Evolutionary conservation across 2,888 invertebrate genomes (phyloP), one percentile per base, ranked within the genome.

Genomic region (Hirtodrosophila confusa): DNA sequence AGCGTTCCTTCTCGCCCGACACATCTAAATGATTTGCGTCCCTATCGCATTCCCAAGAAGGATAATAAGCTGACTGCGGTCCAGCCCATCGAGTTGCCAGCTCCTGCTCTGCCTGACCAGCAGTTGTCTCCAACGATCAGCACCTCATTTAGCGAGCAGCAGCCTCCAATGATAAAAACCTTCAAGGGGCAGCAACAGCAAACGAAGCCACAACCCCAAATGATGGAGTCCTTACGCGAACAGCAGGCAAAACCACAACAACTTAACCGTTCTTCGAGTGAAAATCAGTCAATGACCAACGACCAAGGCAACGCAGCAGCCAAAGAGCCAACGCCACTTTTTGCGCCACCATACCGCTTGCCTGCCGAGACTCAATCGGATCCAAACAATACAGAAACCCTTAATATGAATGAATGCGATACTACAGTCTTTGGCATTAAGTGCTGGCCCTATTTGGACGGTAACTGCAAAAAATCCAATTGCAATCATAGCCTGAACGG

Each of bases 401-500:
- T 17, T 17, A 2, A 17, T 17, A 17, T 17, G 17, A 17, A 17
- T 17, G 3, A 1, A 11, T 2, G 2, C 37, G 0, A 17, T 3
- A 7, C 27, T 5, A 9, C 17, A 0, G 23, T 69, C 0, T 80
- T 86, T 61, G 86, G 77, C 4, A 43, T 68, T 1, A 62, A 51
- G 4, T 86, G 86, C 47, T 56, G 51, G 48, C 8, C 0, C 0
- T 41, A 23, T 36, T 31, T 84, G 2, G 49, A 66, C 2, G 49
- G 45, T 1, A 4, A 5, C 1, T 86, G 86, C 24, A 0, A 0
- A 0, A 40, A 45, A 0, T 0, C 0, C 1, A 9, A 24, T 7
- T 86, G 86, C 43, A 54, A 71, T 27, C 85, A 84, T 9, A 6
- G 3, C 3, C 31, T 69, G 3, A 27, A 12, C 12, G 9, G 4